Base-by-base conservation (phyloP, 1,140 invertebrate species). In the Nomia melanderi region DNA sequence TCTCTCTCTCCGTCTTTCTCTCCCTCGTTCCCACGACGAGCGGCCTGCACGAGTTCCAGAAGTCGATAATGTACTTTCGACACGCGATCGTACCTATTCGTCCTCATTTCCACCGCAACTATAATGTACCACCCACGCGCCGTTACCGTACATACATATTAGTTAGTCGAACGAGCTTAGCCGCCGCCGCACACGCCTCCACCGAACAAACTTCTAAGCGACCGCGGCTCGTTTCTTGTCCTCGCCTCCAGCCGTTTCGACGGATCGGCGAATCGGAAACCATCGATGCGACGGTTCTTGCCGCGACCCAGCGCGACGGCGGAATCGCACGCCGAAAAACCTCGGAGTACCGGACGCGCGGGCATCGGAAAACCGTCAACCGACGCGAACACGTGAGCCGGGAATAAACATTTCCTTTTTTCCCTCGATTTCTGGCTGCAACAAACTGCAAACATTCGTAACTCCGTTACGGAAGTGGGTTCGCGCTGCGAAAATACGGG, bases 71-170 rank as follows among this genome's bases (percentile, higher is more conserved):
- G 23, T 59, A 41, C 73, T 76, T 69, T 76, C 54, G 65, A 76
- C 73, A 69, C 64, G 65, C 67, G 75, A 70, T 77, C 67, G 65
- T 70, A 77, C 75, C 75, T 77, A 77, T 77, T 77, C 75, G 67
- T 77, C 75, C 75, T 77, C 75, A 7, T 77, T 70, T 71, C 36
- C 66, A 63, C 44, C 56, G 56, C 41, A 53, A 59, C 67, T 66
- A 77, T 77, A 77, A 77, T 71, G 27, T 56, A 77, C 57, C 36
- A 41, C 36, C 75, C 27, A 71, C 27, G 57, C 31, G 75, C 67
- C 62, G 75, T 77, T 70, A 71, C 62, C 75, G 65, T 71, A 71
- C 44, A 77, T 77, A 71, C 44, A 77, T 77, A 77, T 77, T 77
- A 71, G 75, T 77, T 77, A 63, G 67, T 33, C 33, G 75, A 77